Conservation (phyloP, 2,888 invertebrate species). For the Hyles lineata region DNA sequence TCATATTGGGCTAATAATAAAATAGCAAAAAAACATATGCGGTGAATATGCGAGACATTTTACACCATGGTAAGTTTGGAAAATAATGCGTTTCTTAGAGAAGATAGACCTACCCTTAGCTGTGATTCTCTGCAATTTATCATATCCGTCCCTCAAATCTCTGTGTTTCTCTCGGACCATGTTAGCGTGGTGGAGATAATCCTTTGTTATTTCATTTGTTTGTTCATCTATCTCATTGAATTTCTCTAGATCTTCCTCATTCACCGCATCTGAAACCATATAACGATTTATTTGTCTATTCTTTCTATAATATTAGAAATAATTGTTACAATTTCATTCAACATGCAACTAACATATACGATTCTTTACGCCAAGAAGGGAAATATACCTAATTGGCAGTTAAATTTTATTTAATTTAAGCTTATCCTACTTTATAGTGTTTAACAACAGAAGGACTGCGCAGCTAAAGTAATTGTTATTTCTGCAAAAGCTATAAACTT, state of each 20-base stretch:
- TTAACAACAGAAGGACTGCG: not conserved
- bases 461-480: not conserved
- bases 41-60: too few species aligned
- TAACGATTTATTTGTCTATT: not conserved
- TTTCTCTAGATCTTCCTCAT: slow-evolving; percentile 89
- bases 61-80: too few species aligned
- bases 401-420: too few species aligned
- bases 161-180: slow-evolving; percentile 90
- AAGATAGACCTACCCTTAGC: slow-evolving; percentile 83
- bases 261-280: slow-evolving; percentile 86
- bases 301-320: not conserved
- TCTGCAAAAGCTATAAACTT: not conserved
- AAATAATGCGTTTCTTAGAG: too few species aligned
- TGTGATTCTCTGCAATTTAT: slow-evolving; percentile 89
- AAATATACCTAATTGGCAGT: too few species aligned
- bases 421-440: too few species aligned
- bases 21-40: too few species aligned
- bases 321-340: too few species aligned
- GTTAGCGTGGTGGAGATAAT: slow-evolving; percentile 88
- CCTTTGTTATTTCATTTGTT: slow-evolving; percentile 84
- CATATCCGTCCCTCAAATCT: slow-evolving; percentile 91
- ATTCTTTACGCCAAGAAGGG: too few species aligned
- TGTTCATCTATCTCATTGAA: slow-evolving; percentile 88
- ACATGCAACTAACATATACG: too few species aligned
- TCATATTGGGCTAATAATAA: too few species aligned